phyloP scores from a whole-genome alignment of 1,140 invertebrate genomes.

The Diorhabda elongata region DNA sequence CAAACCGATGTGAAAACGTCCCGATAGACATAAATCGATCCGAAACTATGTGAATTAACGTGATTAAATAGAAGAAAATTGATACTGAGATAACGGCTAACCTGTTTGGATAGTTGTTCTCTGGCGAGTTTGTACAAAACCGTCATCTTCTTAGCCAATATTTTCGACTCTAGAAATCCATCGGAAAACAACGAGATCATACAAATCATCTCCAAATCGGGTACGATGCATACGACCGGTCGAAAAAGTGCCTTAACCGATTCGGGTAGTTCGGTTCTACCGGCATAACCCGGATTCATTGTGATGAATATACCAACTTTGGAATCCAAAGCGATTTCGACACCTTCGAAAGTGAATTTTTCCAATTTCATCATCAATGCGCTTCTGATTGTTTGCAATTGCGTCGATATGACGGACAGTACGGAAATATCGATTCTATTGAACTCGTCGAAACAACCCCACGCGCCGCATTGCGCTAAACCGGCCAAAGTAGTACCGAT shows the following conservation, averaged over 20 bases:
- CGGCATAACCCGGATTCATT: constrained; percentile 90
- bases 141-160: constrained; percentile 89
- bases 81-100: background rate
- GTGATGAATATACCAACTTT: constrained; percentile 91
- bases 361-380: constrained; percentile 70
- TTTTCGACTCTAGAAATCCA: constrained; percentile 81
- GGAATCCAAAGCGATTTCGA: constrained; percentile 73
- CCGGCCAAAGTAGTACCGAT: constrained; percentile 83
- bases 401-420: constrained; percentile 85
- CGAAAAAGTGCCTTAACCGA: constrained; percentile 87
- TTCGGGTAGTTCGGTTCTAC: constrained; percentile 83
- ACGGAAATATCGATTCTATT: constrained; percentile 88
- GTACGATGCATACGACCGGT: constrained; percentile 84
- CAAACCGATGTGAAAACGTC: no score
- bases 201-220: constrained; percentile 86
- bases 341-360: constrained; percentile 79
- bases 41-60: no score
- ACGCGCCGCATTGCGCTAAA: constrained; percentile 70
- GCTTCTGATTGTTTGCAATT: constrained; percentile 82
- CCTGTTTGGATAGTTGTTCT: constrained; percentile 84
- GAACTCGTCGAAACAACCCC: constrained; percentile 91
- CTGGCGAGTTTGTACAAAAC: constrained; percentile 78
- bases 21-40: no score
- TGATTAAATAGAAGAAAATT: no score
- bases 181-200: constrained; percentile 88